Evolutionary conservation across 2,113 vertebrate genomes (phyloP).

Genomic region (Leucoraja erinaceus): DNA sequence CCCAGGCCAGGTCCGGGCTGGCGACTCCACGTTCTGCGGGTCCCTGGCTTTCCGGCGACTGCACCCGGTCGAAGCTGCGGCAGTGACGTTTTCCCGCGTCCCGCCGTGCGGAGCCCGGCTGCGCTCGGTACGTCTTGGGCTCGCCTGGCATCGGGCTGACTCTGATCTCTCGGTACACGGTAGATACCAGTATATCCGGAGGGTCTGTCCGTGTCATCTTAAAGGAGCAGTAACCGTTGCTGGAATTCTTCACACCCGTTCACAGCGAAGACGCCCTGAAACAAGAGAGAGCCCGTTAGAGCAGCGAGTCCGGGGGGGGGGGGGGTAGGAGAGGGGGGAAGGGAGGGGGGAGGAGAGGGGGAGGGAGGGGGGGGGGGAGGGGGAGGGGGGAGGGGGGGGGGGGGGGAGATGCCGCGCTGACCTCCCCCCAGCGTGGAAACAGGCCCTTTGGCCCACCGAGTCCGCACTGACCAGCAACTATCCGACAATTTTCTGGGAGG

Average conservation of each 20-base stretch:
- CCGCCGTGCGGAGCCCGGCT: conserved; percentile 63
- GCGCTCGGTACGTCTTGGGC: conserved; percentile 55
- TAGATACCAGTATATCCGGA: conserved; percentile 87
- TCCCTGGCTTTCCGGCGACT: conserved; percentile 80
- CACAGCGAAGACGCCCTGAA: conserved; percentile 49
- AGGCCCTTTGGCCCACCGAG: too few relatives aligned
- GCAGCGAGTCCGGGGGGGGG: background rate
- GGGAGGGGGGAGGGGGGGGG: too few relatives aligned
- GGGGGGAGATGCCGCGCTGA: too few relatives aligned
- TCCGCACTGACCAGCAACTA: too few relatives aligned
- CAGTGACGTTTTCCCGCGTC: conserved; percentile 92
- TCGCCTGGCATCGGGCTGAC: conserved; percentile 59
- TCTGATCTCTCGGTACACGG: conserved; percentile 80
- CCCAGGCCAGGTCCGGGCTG: conserved; percentile 60
- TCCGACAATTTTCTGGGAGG: too few relatives aligned
- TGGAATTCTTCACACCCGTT: conserved; percentile 63
- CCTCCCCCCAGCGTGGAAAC: too few relatives aligned
- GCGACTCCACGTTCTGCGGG: conserved; percentile 50
- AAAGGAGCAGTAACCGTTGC: conserved; percentile 54
- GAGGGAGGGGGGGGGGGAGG: too few relatives aligned
- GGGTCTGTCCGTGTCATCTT: conserved; percentile 97
- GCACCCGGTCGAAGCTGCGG: conserved; percentile 88
- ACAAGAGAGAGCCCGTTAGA: conserved; percentile 44
- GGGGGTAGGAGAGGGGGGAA: too few relatives aligned
- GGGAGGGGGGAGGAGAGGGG: too few relatives aligned